These are phyloP conservation scores for Paracentrotus lividus DNA, from an alignment of 53 echinoderm and acorn worm genomes.

Conservation along the genomic window DNA sequence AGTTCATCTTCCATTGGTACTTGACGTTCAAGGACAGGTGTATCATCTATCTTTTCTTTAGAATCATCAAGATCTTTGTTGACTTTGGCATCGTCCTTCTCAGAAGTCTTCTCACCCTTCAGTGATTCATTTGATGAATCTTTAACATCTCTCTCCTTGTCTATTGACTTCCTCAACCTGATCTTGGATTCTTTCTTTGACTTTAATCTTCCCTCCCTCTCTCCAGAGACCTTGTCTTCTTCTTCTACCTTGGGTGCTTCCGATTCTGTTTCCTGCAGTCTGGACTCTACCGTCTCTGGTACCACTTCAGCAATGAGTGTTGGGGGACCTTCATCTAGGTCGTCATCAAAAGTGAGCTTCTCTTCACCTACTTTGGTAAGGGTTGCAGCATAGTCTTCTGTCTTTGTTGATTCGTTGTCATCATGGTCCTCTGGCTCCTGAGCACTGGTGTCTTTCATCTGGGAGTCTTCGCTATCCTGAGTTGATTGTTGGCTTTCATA, in stretches of 20 bases:
- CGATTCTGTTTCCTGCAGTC: constrained; percentile 24
- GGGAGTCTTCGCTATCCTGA: constrained; percentile 68
- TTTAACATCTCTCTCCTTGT: constrained; percentile 38
- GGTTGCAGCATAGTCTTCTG: constrained; percentile 50
- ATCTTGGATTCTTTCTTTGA: constrained; percentile 72
- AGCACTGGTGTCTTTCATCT: constrained; percentile 49
- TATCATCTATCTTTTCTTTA: constrained; percentile 69
- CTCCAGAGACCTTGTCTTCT: constrained; percentile 34
- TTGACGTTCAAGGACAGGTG: constrained; percentile 69
- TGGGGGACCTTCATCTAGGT: constrained; percentile 59
- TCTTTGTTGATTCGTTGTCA: constrained; percentile 61
- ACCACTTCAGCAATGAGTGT: constrained; percentile 48
- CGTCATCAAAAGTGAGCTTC: constrained; percentile 42
- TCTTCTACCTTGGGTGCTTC: constrained; percentile 67
- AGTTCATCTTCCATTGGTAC: constrained; percentile 71
- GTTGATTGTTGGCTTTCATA: constrained; percentile 59
- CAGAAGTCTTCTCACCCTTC: background rate
- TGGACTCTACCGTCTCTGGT: constrained; percentile 28
- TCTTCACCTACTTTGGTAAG: constrained; percentile 58
- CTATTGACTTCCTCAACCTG: constrained; percentile 46
- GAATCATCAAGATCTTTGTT: background rate
- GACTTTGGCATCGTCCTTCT: background rate
- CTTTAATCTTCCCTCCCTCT: constrained; percentile 56
- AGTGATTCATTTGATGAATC: constrained; percentile 25
- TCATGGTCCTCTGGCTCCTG: constrained; percentile 64